Evolutionary conservation across 2,797 vertebrate species (phyloP).

Genomic region (Aselliscus stoliczkanus): DNA sequence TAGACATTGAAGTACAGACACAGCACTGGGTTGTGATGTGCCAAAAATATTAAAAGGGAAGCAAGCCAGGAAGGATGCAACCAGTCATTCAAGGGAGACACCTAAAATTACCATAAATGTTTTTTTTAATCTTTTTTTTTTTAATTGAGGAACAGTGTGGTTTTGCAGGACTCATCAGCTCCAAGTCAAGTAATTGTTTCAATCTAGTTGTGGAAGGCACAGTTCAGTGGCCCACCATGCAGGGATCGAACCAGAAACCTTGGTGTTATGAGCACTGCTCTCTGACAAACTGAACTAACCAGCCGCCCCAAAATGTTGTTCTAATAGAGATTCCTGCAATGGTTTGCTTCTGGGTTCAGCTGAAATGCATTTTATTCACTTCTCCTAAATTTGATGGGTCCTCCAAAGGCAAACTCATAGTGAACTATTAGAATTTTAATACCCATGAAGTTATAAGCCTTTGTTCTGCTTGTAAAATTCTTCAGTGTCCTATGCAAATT

Average conservation of each 20-base stretch:
- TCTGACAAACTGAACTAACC: too few species aligned
- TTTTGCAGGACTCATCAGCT: too few species aligned
- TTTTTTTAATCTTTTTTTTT: too few species aligned
- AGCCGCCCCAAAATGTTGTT: neutral
- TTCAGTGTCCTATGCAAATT: neutral
- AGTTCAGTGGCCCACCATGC: too few species aligned
- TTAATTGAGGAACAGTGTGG: too few species aligned
- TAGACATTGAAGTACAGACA: neutral
- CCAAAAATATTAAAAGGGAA: neutral
- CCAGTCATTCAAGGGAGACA: slow-evolving; percentile 1
- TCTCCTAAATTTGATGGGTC: neutral
- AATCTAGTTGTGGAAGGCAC: too few species aligned
- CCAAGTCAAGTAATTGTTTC: too few species aligned
- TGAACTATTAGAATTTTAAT: slow-evolving; percentile 4
- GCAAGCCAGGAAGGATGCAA: neutral
- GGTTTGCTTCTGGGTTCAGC: neutral
- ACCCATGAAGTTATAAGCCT: neutral
- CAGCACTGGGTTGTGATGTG: neutral
- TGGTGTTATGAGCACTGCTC: too few species aligned
- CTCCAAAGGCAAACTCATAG: neutral
- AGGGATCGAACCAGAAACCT: too few species aligned
- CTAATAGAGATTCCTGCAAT: neutral
- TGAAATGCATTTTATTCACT: neutral
- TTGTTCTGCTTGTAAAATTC: neutral
- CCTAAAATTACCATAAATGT: neutral